Percentiles rank a stretch among this genome's conserved stretches.
phyloP scores from a whole-genome alignment of 2,888 invertebrate genomes.

The Pyrochroa serraticornis region DNA sequence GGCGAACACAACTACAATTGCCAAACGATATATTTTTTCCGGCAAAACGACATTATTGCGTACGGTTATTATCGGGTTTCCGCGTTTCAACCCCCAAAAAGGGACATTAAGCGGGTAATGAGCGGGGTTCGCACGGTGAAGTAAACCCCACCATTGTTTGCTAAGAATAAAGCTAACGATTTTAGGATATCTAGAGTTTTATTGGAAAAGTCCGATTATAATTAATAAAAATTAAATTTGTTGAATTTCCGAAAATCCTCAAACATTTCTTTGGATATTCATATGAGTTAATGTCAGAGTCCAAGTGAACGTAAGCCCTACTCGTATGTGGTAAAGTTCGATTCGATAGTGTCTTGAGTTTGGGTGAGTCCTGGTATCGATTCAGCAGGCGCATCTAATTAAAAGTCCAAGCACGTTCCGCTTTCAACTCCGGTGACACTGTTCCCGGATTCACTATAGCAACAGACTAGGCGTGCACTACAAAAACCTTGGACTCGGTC shows the following conservation, averaged over 20 bases:
- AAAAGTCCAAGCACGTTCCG: constrained; percentile 58
- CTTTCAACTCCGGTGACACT: constrained; percentile 59
- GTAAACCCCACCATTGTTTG: background rate
- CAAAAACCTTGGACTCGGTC: constrained; percentile 18
- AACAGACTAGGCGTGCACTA: constrained; percentile 38
- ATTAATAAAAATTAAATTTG: background rate
- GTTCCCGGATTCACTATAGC: constrained; percentile 54
- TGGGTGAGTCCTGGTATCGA: constrained; percentile 53
- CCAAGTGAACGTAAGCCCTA: background rate
- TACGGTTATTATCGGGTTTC: constrained; percentile 48
- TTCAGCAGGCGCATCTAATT: constrained; percentile 58
- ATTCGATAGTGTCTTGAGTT: constrained; percentile 46
- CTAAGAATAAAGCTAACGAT: too few species aligned
- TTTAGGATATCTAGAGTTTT: too few species aligned
- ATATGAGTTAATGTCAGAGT: too few species aligned
- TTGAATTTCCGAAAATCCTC: too few species aligned
- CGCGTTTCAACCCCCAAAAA: constrained; percentile 36
- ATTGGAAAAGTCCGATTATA: too few species aligned
- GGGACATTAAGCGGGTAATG: constrained; percentile 39
- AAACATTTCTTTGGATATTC: too few species aligned
- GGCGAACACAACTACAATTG: constrained; percentile 38
- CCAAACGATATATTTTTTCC: constrained; percentile 50
- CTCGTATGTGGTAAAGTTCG: constrained; percentile 8
- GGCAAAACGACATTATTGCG: constrained; percentile 48
- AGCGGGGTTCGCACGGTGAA: constrained; percentile 48